Base-by-base conservation (phyloP, 2,113 vertebrate species). In the Nematolebias whitei region DNA sequence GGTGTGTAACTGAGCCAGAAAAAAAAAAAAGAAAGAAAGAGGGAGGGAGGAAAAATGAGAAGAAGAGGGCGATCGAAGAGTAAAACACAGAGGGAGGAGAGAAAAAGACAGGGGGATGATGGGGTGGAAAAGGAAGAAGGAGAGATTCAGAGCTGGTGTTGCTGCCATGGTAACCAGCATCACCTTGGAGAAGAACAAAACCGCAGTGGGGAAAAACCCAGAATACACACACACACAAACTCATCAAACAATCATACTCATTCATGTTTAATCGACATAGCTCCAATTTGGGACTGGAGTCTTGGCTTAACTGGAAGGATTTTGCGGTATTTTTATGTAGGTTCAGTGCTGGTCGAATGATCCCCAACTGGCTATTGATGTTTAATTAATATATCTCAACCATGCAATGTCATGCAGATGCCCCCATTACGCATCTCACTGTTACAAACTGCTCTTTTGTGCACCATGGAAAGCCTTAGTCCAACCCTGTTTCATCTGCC, bases 101-200 rank as follows among this genome's bases (percentile, higher is more conserved):
- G 60, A 22, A 70, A 55, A 76, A 54, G 48, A 70, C 63, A 68
- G 23, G 75, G 75, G 51, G 40, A 66, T 35, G 45, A 66, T 32
- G 40, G 47, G 54, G 54, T 54, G 39, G 39, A 52, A 68, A 38
- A 59, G 47, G 32, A 71, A 54, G 54, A 77, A 53, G 71, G 71
- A 71, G 51, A 68, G 78, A 85, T 77, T 78, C 79, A 79, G 82
- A 74, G 82, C 79, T 88, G 82, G 85, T 85, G 84, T 79, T 84
- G 89, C 89, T 91, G 75, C 89, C 88, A 91, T 91, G 89, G 89
- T 83, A 89, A 91, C 89, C 15, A 12, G 80, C 77, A 69, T 89
- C 89, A 87, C 83, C 85, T 86, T 79, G 80, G 83, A 82, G 82
- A 82, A 78, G 78, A 83, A 85, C 83, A 84, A 85, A 84, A 89